Base-by-base conservation (phyloP, 1,140 invertebrate species). In the Penaeus vannamei region DNA sequence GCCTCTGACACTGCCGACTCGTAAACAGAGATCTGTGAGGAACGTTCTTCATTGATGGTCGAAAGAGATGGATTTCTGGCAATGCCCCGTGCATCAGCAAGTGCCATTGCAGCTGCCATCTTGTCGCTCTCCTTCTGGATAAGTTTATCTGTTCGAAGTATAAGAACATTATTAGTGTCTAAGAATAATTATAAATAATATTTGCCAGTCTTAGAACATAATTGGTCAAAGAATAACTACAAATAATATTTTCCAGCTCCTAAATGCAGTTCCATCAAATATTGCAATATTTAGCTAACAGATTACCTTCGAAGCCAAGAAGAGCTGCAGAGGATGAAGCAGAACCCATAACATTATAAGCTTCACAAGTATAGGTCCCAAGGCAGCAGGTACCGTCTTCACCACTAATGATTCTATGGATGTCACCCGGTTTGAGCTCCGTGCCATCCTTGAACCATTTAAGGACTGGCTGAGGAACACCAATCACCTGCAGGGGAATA, bases 301-400 rank as follows among this genome's bases (percentile, higher is more conserved):
- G 26, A 59, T 89, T 29, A 90, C 88, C 91, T 88, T 98, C 97
- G 92, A 98, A 97, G 23, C 97, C 97, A 46, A 97, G 94, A 20
- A 98, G 93, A 1, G 97, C 97, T 1, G 97, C 97, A 1, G 97
- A 97, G 93, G 97, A 97, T 36, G 96, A 96, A 0, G 97, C 96
- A 26, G 96, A 95, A 8, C 97, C 98, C 96, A 98, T 98, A 92
- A 97, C 98, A 93, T 98, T 98, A 89, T 95, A 95, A 0, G 97
- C 97, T 94, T 98, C 97, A 93, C 98, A 98, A 0, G 97, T 98
- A 92, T 98, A 99, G 1, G 97, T 97, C 36, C 98, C 98, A 61
- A 98, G 93, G 91, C 97, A 97, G 92, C 97, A 97, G 19, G 96
- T 97, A 1, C 97, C 97, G 93, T 97, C 97, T 84, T 97, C 96